Conservation (phyloP, 1,140 invertebrate species). For the Brachionus calyciflorus region DNA sequence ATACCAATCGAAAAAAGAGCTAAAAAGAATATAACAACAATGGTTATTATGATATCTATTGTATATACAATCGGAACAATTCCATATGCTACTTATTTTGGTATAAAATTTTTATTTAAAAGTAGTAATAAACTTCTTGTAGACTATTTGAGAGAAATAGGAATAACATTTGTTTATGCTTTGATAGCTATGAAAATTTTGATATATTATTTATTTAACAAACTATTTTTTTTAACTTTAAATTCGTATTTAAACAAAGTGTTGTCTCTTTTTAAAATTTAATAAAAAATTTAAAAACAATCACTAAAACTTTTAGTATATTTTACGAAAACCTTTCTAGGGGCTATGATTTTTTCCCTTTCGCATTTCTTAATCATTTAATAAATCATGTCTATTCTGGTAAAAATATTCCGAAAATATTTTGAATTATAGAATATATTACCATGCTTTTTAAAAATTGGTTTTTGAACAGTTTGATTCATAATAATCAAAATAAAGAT, state of each 20-base stretch:
- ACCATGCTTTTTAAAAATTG: too few relatives aligned
- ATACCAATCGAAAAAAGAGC: background rate
- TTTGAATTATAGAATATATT: too few relatives aligned
- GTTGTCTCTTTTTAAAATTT: too few relatives aligned
- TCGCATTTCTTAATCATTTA: too few relatives aligned
- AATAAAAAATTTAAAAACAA: too few relatives aligned
- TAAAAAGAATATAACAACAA: background rate
- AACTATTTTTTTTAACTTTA: background rate
- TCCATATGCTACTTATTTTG: slow-evolving; percentile 14
- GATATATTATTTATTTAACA: background rate
- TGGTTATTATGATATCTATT: background rate
- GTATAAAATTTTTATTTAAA: background rate
- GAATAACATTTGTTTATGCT: slow-evolving; percentile 1
- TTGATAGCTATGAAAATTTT: slow-evolving; percentile 2
- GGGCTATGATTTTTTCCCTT: too few relatives aligned
- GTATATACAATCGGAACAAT: slow-evolving; percentile 10
- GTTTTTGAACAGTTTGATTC: too few relatives aligned
- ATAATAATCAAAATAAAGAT: too few relatives aligned
- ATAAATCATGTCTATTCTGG: too few relatives aligned
- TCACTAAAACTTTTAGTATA: too few relatives aligned
- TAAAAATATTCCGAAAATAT: too few relatives aligned
- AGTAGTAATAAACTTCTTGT: background rate
- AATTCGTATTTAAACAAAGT: background rate
- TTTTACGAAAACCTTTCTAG: too few relatives aligned
- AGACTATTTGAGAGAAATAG: background rate